These are phyloP conservation scores for Bujurquina vittata DNA, from an alignment of 2,113 vertebrate genomes.

Conservation along the genomic window DNA sequence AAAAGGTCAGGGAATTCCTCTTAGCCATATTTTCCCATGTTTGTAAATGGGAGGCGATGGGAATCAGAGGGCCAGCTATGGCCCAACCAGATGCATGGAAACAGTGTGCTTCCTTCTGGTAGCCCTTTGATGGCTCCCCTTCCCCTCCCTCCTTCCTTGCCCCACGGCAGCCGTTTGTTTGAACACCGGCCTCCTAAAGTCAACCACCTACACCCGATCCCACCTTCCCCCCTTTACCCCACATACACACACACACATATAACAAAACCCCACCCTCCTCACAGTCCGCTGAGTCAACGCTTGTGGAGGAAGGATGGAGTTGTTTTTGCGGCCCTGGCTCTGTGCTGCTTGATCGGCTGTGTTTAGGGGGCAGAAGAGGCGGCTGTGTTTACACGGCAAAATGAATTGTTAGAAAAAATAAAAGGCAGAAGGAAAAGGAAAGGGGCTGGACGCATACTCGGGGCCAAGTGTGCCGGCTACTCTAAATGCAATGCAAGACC, in stretches of 20 bases:
- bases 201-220: constrained; percentile 29
- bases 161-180: constrained; percentile 51
- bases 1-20: constrained; percentile 24
- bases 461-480: constrained; percentile 7
- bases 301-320: constrained; percentile 80
- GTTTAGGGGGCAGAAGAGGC: neutral
- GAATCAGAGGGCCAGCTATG: constrained; percentile 60
- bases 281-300: constrained; percentile 75
- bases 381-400: constrained; percentile 28
- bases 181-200: constrained; percentile 61
- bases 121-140: constrained; percentile 45
- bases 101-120: constrained; percentile 65
- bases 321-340: constrained; percentile 68
- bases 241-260: constrained; percentile 2
- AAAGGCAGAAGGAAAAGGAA: constrained; percentile 46
- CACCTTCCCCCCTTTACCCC: neutral
- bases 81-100: constrained; percentile 56
- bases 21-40: constrained; percentile 11
- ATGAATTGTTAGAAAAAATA: constrained; percentile 29
- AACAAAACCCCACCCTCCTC: constrained; percentile 26
- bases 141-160: constrained; percentile 34
- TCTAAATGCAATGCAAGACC: neutral
- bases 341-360: constrained; percentile 19
- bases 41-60: constrained; percentile 29
- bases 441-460: constrained; percentile 20